Evolutionary conservation across 2,888 invertebrate genomes (phyloP).

Genomic region (Drosophila nigricruria): DNA sequence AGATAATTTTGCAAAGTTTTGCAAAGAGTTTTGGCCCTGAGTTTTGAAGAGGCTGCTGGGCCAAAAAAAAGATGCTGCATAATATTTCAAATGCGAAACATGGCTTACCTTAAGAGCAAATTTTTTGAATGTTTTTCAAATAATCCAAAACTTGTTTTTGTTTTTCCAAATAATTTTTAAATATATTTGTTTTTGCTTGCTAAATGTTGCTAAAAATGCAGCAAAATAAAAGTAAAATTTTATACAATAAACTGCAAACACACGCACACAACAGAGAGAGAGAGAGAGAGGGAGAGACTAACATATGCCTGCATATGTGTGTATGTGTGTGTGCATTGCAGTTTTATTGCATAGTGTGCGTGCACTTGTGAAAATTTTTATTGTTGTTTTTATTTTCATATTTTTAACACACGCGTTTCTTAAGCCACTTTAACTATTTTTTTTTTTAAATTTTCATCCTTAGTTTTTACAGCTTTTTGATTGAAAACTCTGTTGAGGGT

Average conservation of each 20-base stretch:
- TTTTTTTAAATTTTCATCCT: constrained; percentile 6
- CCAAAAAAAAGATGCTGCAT: constrained; percentile 1
- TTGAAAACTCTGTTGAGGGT: constrained; percentile 8
- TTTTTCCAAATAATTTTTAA: constrained; percentile 2
- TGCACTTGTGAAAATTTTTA: constrained; percentile 64
- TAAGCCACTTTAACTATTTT: background rate
- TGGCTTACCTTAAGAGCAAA: constrained; percentile 34
- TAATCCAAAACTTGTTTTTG: constrained; percentile 30
- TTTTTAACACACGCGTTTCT: constrained; percentile 15
- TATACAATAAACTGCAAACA: constrained; percentile 33
- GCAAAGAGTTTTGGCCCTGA: constrained; percentile 67
- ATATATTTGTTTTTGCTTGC: background rate
- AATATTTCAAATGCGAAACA: background rate
- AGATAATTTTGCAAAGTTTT: constrained; percentile 67
- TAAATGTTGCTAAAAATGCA: constrained; percentile 33
- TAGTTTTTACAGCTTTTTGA: background rate
- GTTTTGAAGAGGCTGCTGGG: constrained; percentile 19
- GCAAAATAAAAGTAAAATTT: constrained; percentile 20
- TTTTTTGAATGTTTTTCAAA: constrained; percentile 1
- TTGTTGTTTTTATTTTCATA: constrained; percentile 11
- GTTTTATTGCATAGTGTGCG: constrained; percentile 39
- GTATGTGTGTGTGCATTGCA: constrained; percentile 38
- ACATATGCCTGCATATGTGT: constrained; percentile 19
- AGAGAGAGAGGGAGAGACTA: constrained; percentile 27
- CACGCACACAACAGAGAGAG: constrained; percentile 1